Evolutionary conservation across 2,113 vertebrate species (phyloP).

Genomic region (Micronycteris hirsuta): DNA sequence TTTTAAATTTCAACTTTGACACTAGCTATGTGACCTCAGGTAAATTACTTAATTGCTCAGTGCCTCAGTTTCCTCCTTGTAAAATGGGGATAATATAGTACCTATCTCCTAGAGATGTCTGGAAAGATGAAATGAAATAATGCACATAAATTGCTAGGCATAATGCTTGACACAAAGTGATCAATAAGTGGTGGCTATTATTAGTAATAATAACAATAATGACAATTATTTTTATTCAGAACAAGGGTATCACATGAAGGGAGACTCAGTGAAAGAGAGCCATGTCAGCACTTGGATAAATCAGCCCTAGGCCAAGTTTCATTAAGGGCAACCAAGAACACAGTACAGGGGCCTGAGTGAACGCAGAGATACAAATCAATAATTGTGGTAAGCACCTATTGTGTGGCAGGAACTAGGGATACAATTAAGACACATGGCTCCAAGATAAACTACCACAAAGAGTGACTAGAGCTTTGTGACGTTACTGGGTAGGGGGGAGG

Average conservation of each 20-base stretch:
- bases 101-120: neutral
- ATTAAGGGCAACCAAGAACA: slow-evolving; percentile 1
- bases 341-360: neutral
- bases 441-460: neutral
- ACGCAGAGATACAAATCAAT: neutral
- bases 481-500: neutral
- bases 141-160: neutral
- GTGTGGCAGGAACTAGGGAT: neutral
- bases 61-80: slow-evolving; percentile 7
- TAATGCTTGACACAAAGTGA: neutral
- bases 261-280: neutral
- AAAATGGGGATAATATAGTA: neutral
- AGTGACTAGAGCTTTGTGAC: neutral
- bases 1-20: slow-evolving; percentile 8
- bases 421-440: neutral
- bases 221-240: neutral
- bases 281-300: neutral
- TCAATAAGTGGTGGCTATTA: neutral
- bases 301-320: neutral
- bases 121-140: slow-evolving; percentile 7
- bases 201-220: neutral
- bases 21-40: neutral
- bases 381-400: neutral
- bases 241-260: neutral
- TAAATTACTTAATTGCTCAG: slow-evolving; percentile 34